A percentile compares a stretch with the other conserved stretches of the same genome.
Conservation (phyloP, 2,113 vertebrate genomes). For the Todiramphus chloris region DNA sequence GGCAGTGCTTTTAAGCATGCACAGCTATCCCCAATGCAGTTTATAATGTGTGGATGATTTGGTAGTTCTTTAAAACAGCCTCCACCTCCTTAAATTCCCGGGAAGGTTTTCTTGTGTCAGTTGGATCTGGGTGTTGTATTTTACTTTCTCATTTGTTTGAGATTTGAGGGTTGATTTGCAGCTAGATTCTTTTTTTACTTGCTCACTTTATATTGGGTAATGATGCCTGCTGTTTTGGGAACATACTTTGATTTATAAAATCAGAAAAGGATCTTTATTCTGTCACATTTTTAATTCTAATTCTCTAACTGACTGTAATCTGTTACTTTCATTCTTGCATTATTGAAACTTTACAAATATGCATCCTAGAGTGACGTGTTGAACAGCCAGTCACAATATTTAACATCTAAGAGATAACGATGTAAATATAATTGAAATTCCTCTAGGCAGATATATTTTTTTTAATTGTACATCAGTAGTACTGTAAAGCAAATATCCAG, state of each 20-base stretch:
- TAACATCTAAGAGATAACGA: neutral
- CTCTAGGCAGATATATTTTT: neutral
- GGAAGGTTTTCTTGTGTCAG: neutral
- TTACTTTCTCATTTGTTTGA: neutral
- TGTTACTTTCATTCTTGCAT: neutral
- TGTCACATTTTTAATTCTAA: neutral
- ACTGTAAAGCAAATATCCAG: neutral
- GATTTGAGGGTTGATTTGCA: neutral
- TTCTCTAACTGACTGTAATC: neutral
- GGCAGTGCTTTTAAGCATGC: neutral
- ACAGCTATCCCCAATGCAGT: neutral
- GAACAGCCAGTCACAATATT: neutral
- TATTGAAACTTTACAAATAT: neutral
- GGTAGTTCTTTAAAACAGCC: neutral
- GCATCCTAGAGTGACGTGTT: neutral
- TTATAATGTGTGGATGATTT: neutral
- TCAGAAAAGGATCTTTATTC: neutral
- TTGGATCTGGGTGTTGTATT: neutral
- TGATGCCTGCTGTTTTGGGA: neutral
- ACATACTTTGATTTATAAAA: neutral
- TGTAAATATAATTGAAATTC: neutral
- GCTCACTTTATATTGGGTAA: neutral
- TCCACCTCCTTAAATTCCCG: neutral
- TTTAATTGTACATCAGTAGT: neutral
- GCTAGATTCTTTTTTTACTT: neutral